A percentile compares a stretch with the other conserved stretches of the same genome.
These are phyloP conservation scores for Astatoreochromis straeleni DNA, from an alignment of 2,113 vertebrate species.

Conservation along the genomic window DNA sequence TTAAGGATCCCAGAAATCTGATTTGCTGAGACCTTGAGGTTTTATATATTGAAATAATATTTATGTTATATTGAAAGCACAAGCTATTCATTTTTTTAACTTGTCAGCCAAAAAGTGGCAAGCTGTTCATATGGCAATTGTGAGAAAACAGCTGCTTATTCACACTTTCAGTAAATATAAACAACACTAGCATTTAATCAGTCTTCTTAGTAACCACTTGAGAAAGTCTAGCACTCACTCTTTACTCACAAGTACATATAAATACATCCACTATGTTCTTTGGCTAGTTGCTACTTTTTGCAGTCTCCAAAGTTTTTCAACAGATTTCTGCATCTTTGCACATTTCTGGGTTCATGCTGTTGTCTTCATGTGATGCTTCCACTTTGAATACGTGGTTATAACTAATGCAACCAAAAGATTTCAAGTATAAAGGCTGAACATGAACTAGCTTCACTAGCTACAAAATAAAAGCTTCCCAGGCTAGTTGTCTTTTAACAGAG, in stretches of 20 bases:
- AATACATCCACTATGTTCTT: background rate
- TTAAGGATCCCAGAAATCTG: background rate
- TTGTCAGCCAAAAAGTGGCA: background rate
- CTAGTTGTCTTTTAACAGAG: background rate
- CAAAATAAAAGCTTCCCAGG: background rate
- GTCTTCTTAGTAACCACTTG: background rate
- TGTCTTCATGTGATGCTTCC: background rate
- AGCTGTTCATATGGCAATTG: background rate
- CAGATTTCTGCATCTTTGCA: background rate
- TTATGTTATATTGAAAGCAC: background rate
- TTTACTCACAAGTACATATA: background rate
- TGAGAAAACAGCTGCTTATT: background rate
- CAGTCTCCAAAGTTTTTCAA: background rate
- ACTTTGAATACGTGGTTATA: background rate
- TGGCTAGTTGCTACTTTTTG: background rate
- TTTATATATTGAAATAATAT: background rate
- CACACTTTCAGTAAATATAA: background rate
- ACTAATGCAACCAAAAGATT: background rate
- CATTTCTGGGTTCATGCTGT: background rate
- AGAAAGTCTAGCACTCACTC: background rate
- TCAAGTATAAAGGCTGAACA: background rate
- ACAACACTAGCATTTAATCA: background rate
- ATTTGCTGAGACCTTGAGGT: background rate
- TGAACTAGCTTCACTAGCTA: background rate
- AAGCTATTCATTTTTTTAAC: background rate